Conservation (phyloP, 2,888 invertebrate genomes). For the Temnothorax ravouxi region DNA sequence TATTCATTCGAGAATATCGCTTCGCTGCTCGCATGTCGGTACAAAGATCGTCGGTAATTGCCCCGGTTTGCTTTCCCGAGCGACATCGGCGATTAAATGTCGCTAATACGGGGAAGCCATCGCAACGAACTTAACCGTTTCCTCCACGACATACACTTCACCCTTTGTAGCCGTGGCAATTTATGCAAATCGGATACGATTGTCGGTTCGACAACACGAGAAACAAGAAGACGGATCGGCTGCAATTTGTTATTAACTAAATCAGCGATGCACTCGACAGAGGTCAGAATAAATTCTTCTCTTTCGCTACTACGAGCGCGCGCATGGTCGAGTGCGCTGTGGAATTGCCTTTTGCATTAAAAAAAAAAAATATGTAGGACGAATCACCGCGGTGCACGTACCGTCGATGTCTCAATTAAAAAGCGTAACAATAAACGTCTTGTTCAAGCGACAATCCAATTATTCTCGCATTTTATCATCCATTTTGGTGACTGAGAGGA, state of each 20-base stretch:
- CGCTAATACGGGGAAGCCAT: constrained; percentile 49
- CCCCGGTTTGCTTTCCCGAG: constrained; percentile 43
- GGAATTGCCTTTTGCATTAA: constrained; percentile 20
- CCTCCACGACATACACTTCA: constrained; percentile 21
- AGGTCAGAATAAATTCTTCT: constrained; percentile 20
- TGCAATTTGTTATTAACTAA: constrained; percentile 54
- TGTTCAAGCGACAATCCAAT: constrained; percentile 68
- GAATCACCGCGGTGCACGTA: background rate
- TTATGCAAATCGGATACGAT: constrained; percentile 57
- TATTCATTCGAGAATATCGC: constrained; percentile 54
- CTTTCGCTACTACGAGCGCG: background rate
- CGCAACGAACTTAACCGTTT: constrained; percentile 39
- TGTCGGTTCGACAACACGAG: constrained; percentile 42
- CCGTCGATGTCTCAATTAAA: constrained; percentile 67
- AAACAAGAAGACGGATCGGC: constrained; percentile 29
- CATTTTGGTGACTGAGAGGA: constrained; percentile 53
- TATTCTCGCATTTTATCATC: constrained; percentile 65
- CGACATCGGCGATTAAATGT: constrained; percentile 55
- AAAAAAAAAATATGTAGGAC: constrained; percentile 7
- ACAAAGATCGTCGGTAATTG: constrained; percentile 57
- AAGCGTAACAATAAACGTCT: constrained; percentile 65
- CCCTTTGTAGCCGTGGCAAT: constrained; percentile 48
- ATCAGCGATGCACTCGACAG: constrained; percentile 19
- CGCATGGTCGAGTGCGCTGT: constrained; percentile 37
- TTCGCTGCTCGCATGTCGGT: constrained; percentile 44